phyloP scores from a whole-genome alignment of 2,797 vertebrate genomes.

The Gambusia yucatana region DNA sequence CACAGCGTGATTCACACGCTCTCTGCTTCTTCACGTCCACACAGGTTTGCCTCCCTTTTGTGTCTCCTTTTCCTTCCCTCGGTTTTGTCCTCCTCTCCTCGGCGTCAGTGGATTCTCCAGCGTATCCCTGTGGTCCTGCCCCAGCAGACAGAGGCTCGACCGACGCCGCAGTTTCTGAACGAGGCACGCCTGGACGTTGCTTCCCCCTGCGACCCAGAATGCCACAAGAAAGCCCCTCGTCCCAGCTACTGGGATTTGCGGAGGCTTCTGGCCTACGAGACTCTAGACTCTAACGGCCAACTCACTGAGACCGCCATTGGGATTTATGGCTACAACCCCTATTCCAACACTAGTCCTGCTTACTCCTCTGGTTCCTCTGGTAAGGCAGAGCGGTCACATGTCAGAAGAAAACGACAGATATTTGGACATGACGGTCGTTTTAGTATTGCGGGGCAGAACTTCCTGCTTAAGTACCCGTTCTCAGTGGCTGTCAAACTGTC shows the following conservation, averaged over 20 bases:
- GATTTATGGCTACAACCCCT: constrained; percentile 85
- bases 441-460: constrained; percentile 92
- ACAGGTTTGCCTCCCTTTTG: constrained; percentile 62
- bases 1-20: constrained; percentile 2
- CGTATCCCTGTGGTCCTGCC: constrained; percentile 91
- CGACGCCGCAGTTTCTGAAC: constrained; percentile 86
- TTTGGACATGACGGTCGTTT: constrained; percentile 95
- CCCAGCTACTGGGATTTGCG: constrained; percentile 89
- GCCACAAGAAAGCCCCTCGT: constrained; percentile 86
- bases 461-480: constrained; percentile 94
- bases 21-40: constrained; percentile 24
- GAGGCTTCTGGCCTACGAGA: constrained; percentile 90
- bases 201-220: constrained; percentile 89
- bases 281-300: constrained; percentile 88
- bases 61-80: constrained; percentile 79
- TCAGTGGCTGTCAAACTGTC: constrained; percentile 96
- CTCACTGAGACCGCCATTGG: constrained; percentile 90
- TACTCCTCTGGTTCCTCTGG: constrained; percentile 48
- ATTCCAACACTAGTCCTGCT: constrained; percentile 33
- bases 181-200: constrained; percentile 87
- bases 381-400: constrained; percentile 60
- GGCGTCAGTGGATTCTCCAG: constrained; percentile 89
- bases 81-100: constrained; percentile 73
- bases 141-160: constrained; percentile 81
- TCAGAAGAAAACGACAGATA: constrained; percentile 90